These are phyloP conservation scores for Schizothorax lantsangensis DNA, from an alignment of 2,797 vertebrate genomes.

Conservation along the genomic window DNA sequence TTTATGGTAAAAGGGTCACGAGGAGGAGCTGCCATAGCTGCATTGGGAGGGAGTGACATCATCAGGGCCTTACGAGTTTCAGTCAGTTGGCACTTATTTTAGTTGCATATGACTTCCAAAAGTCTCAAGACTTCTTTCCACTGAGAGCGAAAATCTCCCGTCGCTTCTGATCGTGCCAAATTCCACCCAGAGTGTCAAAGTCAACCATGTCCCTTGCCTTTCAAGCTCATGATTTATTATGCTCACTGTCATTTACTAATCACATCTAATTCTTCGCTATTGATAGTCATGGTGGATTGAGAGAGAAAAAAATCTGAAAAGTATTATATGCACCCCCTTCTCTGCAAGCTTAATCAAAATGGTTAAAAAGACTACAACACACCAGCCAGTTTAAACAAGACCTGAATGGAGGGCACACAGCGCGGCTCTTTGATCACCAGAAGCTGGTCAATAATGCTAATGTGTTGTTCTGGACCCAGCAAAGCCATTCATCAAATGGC, in stretches of 20 bases:
- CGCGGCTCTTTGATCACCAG: constrained; percentile 59
- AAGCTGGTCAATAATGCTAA: constrained; percentile 68
- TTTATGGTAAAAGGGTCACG: constrained; percentile 80
- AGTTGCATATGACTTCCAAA: constrained; percentile 70
- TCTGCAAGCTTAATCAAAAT: constrained; percentile 31
- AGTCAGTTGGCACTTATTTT: constrained; percentile 66
- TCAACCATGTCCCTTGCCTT: constrained; percentile 53
- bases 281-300: constrained; percentile 24
- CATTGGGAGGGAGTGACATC: constrained; percentile 67
- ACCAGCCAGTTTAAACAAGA: constrained; percentile 53
- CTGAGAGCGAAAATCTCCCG: constrained; percentile 62
- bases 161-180: constrained; percentile 66
- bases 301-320: constrained; percentile 9
- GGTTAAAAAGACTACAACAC: constrained; percentile 42
- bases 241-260: constrained; percentile 25
- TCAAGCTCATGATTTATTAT: constrained; percentile 27
- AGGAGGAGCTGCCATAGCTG: constrained; percentile 69
- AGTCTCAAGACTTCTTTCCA: constrained; percentile 66
- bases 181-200: constrained; percentile 69
- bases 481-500: constrained; percentile 64
- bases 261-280: constrained; percentile 44
- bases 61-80: constrained; percentile 58
- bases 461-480: constrained; percentile 52
- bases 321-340: constrained; percentile 34
- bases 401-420: constrained; percentile 47